phyloP scores from a whole-genome alignment of 2,113 vertebrate genomes.

The Benitochromis conjunctus region DNA sequence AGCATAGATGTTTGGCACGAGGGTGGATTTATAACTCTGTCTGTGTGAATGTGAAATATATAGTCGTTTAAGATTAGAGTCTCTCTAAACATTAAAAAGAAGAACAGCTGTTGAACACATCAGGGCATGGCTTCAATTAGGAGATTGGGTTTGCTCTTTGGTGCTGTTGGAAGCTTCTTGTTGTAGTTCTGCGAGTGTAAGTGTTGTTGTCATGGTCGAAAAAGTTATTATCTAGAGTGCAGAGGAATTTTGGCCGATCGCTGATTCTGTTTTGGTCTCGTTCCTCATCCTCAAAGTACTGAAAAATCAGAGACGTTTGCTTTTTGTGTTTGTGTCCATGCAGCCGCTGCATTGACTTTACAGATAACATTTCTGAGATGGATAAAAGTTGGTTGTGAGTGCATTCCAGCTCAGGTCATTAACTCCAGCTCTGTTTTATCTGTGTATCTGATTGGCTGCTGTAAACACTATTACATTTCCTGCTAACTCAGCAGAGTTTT shows the following conservation, averaged over 20 bases:
- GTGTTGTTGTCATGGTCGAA: background rate
- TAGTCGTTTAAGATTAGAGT: background rate
- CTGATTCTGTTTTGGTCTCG: background rate
- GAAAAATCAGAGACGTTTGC: background rate
- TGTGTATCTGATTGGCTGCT: slow-evolving; percentile 5
- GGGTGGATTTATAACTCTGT: background rate
- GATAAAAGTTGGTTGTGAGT: background rate
- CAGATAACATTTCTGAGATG: background rate
- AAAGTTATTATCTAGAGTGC: background rate
- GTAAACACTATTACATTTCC: slow-evolving; percentile 20
- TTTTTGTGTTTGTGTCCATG: background rate
- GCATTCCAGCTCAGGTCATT: slow-evolving; percentile 12
- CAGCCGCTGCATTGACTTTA: background rate
- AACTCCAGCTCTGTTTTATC: background rate
- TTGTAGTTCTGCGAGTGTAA: background rate
- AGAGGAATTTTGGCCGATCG: background rate
- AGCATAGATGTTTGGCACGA: background rate
- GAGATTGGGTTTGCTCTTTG: background rate
- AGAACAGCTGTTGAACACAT: slow-evolving; percentile 32
- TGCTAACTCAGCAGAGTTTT: slow-evolving; percentile 27
- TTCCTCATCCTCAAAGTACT: slow-evolving; percentile 12
- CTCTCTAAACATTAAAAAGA: background rate
- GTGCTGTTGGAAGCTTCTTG: background rate
- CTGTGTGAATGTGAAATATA: background rate
- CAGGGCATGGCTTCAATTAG: background rate